Conservation (phyloP, 1,140 invertebrate genomes). For the Pachyrhynchus sulphureomaculatus region DNA sequence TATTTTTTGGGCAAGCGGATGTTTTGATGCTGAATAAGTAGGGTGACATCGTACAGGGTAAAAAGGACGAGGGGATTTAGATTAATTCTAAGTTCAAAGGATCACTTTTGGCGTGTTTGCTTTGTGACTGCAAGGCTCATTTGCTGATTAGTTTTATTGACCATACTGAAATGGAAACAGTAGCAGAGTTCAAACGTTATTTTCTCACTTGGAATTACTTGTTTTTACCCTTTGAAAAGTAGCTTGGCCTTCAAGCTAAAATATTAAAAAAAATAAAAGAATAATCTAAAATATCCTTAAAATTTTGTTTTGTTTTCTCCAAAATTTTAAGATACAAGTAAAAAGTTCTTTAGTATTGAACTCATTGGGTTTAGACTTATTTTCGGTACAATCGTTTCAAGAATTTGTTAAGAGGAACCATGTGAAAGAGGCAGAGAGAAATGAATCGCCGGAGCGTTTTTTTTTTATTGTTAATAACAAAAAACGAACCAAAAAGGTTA, state of each 20-base stretch:
- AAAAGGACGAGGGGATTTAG: constrained; percentile 38
- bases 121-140: constrained; percentile 43
- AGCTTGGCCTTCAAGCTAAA: not conserved
- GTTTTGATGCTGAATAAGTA: constrained; percentile 36
- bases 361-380: too few species aligned
- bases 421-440: too few species aligned
- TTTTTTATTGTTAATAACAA: too few species aligned
- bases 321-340: too few species aligned
- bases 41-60: constrained; percentile 39
- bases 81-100: constrained; percentile 47
- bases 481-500: too few species aligned
- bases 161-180: constrained; percentile 25
- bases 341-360: too few species aligned
- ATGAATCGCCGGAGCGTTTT: too few species aligned
- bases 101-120: constrained; percentile 39
- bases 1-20: constrained; percentile 28
- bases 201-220: constrained; percentile 26
- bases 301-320: too few species aligned
- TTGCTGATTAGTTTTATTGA: constrained; percentile 46
- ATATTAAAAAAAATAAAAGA: too few species aligned
- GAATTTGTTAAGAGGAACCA: too few species aligned
- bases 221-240: constrained; percentile 13
- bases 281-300: too few species aligned
- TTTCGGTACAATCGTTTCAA: too few species aligned
- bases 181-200: constrained; percentile 24